phyloP scores from a whole-genome alignment of 2,113 vertebrate genomes.

The Ophthalmolycus amberensis region DNA sequence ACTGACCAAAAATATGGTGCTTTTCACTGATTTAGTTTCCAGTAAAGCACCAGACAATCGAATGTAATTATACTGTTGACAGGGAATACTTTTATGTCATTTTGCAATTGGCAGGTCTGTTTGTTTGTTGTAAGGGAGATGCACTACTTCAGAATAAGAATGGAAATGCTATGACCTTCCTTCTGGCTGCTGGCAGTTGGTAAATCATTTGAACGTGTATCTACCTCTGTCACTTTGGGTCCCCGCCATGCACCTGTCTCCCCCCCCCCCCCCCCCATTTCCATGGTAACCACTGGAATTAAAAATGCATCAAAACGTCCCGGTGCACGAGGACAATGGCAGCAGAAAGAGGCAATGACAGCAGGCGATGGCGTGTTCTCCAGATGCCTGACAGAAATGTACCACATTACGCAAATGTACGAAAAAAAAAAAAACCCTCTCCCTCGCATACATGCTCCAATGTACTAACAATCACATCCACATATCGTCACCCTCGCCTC shows the following conservation, averaged over 20 bases:
- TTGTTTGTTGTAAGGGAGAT: constrained; percentile 46
- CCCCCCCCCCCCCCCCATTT: constrained; percentile 52
- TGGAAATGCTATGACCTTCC: constrained; percentile 68
- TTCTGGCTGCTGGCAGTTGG: constrained; percentile 55
- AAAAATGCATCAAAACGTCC: constrained; percentile 79
- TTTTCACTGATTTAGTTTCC: neutral
- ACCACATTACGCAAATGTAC: constrained; percentile 56
- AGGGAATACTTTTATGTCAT: constrained; percentile 5
- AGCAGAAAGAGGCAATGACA: constrained; percentile 62
- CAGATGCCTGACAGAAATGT: constrained; percentile 66
- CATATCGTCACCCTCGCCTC: constrained; percentile 58
- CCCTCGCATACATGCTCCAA: constrained; percentile 28
- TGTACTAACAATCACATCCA: constrained; percentile 57
- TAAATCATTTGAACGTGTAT: constrained; percentile 74
- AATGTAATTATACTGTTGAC: neutral
- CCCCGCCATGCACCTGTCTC: constrained; percentile 69
- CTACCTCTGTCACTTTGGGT: constrained; percentile 75
- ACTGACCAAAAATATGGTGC: neutral
- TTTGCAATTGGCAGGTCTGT: neutral
- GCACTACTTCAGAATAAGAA: constrained; percentile 48
- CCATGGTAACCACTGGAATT: constrained; percentile 79
- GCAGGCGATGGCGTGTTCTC: constrained; percentile 52
- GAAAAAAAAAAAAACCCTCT: constrained; percentile 34
- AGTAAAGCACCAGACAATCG: neutral
- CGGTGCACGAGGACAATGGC: constrained; percentile 59